phyloP scores from a whole-genome alignment of 1,140 invertebrate genomes.

The Archivesica marissinica region DNA sequence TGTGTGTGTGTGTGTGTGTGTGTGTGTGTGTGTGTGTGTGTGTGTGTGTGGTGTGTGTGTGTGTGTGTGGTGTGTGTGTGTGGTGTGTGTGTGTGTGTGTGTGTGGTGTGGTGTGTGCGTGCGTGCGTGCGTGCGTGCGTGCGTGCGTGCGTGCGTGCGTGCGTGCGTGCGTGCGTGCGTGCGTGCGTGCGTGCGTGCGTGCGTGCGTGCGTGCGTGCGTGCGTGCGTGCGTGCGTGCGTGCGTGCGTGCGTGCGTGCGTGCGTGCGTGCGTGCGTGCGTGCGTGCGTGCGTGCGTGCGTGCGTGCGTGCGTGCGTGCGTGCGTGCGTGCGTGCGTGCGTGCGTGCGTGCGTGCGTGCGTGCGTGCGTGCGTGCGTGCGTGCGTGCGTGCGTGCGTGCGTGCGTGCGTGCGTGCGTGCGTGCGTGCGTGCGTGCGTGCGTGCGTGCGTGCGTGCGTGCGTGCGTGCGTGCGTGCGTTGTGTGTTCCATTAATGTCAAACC shows the following conservation, averaged over 20 bases:
- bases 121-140: too few relatives aligned
- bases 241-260: neutral
- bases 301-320: constrained; percentile 25
- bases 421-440: too few relatives aligned
- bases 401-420: too few relatives aligned
- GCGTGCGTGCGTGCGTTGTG: too few relatives aligned
- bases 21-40: too few relatives aligned
- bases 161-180: constrained; percentile 52
- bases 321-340: constrained; percentile 26
- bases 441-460: too few relatives aligned
- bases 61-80: too few relatives aligned
- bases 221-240: constrained; percentile 3
- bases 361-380: neutral
- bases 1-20: too few relatives aligned
- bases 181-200: constrained; percentile 18
- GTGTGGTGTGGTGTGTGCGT: too few relatives aligned
- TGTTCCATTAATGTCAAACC: too few relatives aligned
- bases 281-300: constrained; percentile 52
- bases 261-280: constrained; percentile 16
- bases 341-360: neutral
- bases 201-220: constrained; percentile 25
- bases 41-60: too few relatives aligned
- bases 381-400: neutral
- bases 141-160: constrained; percentile 9
- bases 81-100: too few relatives aligned